Base-by-base conservation (phyloP, 2,797 vertebrate species). In the Ptychadena robeensis region DNA sequence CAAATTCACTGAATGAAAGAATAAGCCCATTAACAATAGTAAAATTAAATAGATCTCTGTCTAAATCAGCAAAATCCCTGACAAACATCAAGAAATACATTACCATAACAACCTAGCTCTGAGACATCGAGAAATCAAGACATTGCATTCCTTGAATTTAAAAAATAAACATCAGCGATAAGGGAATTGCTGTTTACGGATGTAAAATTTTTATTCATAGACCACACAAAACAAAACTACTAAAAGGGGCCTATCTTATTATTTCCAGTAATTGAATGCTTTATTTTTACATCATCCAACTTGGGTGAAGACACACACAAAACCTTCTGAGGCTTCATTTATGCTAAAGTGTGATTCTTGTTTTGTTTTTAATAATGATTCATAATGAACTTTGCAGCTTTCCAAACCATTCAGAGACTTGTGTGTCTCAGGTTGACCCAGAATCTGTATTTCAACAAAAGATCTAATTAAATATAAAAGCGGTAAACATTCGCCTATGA, bases 241-340 rank as follows among this genome's bases (percentile, higher is more conserved):
- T 66, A 65, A 53, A n/a, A 40, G 66, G 44, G 63, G 74, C 28
- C 40, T 53, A 53, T 78, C 63, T 78, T 67, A 78, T 78, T 78
- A 67, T 67, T 77, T 66, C 64, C 40, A 35, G 64, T 77, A 77
- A 77, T 77, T 77, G 28, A 77, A 77, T 67, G 75, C 63, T 32
- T 63, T 63, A 53, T 22, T 66, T 76, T 69, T 61, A 38, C 2
- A 34, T 35, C 27, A 57, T 67, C 30, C 40, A 67, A 78, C 48
- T 38, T 34, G 32, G 30, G 22, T 76, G 38, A 78, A 67, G 15
- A 18, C 35, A 25, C 34, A n/a, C 15, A 27, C 38, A 57, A 77
- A 77, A 53, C 64, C 63, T 66, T 77, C 22, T 35, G 40, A 57
- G 64, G 75, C 18, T 48, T 66, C 28, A 66, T 67, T 63, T 32